These are phyloP conservation scores for pig (Sus scrofa) DNA, from an alignment of 2,113 vertebrate species.

Conservation along the genomic window DNA sequence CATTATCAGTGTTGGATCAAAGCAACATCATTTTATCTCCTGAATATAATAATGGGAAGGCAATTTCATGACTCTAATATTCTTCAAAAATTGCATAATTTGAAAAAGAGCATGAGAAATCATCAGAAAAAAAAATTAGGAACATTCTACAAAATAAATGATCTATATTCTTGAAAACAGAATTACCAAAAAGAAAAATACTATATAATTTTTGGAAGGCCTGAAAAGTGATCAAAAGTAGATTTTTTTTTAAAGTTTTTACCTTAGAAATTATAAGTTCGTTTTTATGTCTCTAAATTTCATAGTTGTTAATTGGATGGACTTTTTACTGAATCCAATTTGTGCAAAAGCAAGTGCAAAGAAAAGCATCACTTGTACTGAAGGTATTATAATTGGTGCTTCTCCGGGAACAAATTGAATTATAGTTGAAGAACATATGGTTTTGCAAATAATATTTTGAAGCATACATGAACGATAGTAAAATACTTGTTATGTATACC, in stretches of 20 bases:
- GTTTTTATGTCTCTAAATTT: background rate
- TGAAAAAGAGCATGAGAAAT: background rate
- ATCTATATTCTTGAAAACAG: background rate
- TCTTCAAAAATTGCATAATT: background rate
- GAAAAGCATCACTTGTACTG: background rate
- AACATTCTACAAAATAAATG: background rate
- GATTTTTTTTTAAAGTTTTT: background rate
- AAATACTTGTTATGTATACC: background rate
- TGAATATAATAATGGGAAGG: background rate
- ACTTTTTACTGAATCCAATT: background rate
- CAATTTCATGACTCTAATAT: background rate
- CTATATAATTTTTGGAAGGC: background rate
- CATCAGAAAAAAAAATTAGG: background rate
- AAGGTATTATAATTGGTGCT: background rate
- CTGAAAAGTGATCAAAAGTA: background rate
- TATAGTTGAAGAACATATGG: background rate
- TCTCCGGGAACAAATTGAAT: background rate
- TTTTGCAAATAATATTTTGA: background rate
- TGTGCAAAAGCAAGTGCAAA: background rate
- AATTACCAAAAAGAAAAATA: background rate
- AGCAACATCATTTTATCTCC: background rate
- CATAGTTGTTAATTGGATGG: background rate
- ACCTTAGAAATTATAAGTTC: background rate
- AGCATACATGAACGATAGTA: background rate
- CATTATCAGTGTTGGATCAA: background rate